Conservation (phyloP, 2,888 invertebrate species). For the Troides helena region DNA sequence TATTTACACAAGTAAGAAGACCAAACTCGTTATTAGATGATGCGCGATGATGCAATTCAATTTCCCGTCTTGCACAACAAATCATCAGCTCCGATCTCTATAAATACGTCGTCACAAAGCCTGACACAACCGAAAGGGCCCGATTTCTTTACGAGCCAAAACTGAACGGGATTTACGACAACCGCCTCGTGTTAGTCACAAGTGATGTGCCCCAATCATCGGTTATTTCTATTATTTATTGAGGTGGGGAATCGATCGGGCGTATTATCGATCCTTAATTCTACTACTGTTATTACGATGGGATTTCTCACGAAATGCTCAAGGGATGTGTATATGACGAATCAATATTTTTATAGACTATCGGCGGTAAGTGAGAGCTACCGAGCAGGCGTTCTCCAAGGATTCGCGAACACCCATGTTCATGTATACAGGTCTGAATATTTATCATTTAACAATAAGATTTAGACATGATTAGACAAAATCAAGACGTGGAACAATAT, state of each 20-base stretch:
- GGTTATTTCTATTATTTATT: conserved; percentile 44
- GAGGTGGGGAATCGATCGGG: conserved; percentile 42
- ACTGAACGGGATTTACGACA: conserved; percentile 59
- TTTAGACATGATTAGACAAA: too few relatives aligned
- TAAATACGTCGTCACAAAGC: conserved; percentile 40
- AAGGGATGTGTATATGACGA: conserved; percentile 1
- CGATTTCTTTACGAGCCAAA: conserved; percentile 68
- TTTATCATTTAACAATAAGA: too few relatives aligned
- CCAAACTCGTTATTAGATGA: conserved; percentile 17
- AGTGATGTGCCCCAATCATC: conserved; percentile 41
- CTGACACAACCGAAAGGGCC: conserved; percentile 47
- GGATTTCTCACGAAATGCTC: conserved; percentile 42
- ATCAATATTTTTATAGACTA: too few relatives aligned
- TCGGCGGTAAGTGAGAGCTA: too few relatives aligned
- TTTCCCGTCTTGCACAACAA: conserved; percentile 23
- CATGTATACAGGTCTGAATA: too few relatives aligned
- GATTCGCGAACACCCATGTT: too few relatives aligned
- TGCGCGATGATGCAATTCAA: conserved; percentile 9
- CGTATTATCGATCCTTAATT: conserved; percentile 46
- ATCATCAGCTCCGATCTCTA: conserved; percentile 31
- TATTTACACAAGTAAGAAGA: conserved; percentile 14
- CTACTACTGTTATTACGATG: conserved; percentile 40
- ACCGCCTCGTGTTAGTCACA: conserved; percentile 49
- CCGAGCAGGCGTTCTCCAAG: too few relatives aligned
- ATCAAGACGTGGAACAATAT: too few relatives aligned